Base-by-base conservation (phyloP, 2,113 vertebrate genomes). In the Zapus hudsonius region DNA sequence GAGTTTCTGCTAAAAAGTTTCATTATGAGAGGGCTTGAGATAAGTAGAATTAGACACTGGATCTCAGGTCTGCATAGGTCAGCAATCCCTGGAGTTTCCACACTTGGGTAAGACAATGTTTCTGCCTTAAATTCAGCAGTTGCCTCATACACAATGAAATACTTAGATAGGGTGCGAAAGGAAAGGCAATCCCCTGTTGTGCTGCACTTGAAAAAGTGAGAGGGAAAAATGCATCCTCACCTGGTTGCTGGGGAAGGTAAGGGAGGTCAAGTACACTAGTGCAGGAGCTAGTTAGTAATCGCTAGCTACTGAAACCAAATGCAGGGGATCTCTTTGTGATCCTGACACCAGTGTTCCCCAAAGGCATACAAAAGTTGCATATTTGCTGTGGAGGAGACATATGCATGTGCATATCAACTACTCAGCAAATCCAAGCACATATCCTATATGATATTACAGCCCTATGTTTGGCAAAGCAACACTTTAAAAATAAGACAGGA, bases 71-170 rank as follows among this genome's bases (percentile, higher is more conserved):
- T n/a, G 17, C 9, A 12, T 52, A 27, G 61, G 5, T 29, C 40
- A 67, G 7, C 25, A 2, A 15, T 13, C 5, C 0, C 22, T 66
- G 16, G 20, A 52, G 38, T 76, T 85, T 90, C 33, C 74, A 74
- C 73, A 36, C n/a, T 85, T 55, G 89, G 20, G 13, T 29, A 76
- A 64, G 64, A 69, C 2, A 59, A 70, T 23, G 74, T 66, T 82
- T 86, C 15, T 42, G 38, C 74, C 40, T 55, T 16, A 92, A 84
- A 63, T 93, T 90, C 4, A 25, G 17, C n/a, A 73, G 42, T 94
- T 92, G 42, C 2, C 33, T 81, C 84, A 7, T 7, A n/a, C n/a
- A n/a, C 23, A 33, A 27, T 70, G 86, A 87, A 93, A 86, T 13
- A 80, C 42, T 17, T 42, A 16, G 10, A 19, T 52, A 29, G 13